These are phyloP conservation scores for Macquaria ambigua DNA, from an alignment of 2,113 vertebrate species.

Conservation along the genomic window DNA sequence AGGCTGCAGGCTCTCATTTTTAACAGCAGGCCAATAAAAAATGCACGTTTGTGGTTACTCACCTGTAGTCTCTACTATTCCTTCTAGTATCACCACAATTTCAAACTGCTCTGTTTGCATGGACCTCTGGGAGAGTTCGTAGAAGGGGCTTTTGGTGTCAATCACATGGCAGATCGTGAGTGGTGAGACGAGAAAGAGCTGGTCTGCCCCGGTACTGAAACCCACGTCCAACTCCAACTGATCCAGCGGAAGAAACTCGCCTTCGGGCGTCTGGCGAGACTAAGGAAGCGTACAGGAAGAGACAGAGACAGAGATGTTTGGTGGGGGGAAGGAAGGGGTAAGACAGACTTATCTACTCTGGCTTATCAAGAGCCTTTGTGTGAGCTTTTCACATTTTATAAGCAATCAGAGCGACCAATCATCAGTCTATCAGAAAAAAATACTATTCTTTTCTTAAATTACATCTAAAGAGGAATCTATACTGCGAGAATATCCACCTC, in stretches of 20 bases:
- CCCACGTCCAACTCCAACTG: conserved; percentile 99
- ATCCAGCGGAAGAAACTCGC: conserved; percentile 98
- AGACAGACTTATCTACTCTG: conserved; percentile 63
- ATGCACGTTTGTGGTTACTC: conserved; percentile 75
- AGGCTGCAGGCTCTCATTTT: not conserved
- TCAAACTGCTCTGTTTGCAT: conserved; percentile 99
- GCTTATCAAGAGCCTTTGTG: conserved; percentile 68
- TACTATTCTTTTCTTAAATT: conserved; percentile 8
- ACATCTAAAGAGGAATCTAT: conserved; percentile 2
- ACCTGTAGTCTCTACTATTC: conserved; percentile 99
- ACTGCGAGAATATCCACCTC: not conserved
- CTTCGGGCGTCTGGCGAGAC: conserved; percentile 99
- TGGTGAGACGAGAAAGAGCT: conserved; percentile 98
- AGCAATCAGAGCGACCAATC: conserved; percentile 70
- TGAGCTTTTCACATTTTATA: conserved; percentile 74
- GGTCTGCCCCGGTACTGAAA: conserved; percentile 98
- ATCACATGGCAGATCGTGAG: conserved; percentile 99
- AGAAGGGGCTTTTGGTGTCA: conserved; percentile 98
- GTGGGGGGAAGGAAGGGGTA: conserved; percentile 19
- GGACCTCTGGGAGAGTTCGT: conserved; percentile 97
- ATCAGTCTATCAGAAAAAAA: conserved; percentile 22
- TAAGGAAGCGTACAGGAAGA: conserved; percentile 83
- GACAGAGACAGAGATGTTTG: conserved; percentile 51
- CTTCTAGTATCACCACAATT: conserved; percentile 99
- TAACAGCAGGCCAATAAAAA: not conserved